Base-by-base conservation (phyloP, 2,888 invertebrate genomes). In the Craniophora ligustri region DNA sequence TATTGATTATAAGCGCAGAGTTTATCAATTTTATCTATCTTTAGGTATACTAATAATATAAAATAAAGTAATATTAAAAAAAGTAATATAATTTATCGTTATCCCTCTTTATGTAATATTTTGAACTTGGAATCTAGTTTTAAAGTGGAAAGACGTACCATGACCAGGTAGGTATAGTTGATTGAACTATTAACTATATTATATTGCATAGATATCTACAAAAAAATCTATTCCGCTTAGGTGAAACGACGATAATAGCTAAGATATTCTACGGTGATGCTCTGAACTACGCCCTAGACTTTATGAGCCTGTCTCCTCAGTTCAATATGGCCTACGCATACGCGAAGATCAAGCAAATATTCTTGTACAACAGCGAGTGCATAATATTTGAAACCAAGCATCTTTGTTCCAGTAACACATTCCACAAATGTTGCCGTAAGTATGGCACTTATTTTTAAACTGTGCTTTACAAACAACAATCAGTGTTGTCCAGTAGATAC, bases 351-450 rank as follows among this genome's bases (percentile, higher is more conserved):
- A 85, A 83, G 41, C 72, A 82, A 48, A 86, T 87, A 51, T 90
- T 90, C 40, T 67, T 89, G 0, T 86, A 91, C 66, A 92, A 92
- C 61, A 88, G 82, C 69, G 91, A 92, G 67, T 92, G 92, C 32
- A 53, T 74, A 10, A 71, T 90, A 16, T 86, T 84, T 45, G 40
- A 76, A 30, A 59, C 56, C 1, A 79, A 83, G 42, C 78, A 86
- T 0, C 68, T 88, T 3, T 92, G 92, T 55, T 64, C 76, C 0
- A 51, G 65, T 0, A 85, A 84, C 42, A 77, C 67, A 5, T 67
- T 90, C 5, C 90, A 92, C 65, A 91, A 87, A 70, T 92, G 92
- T 55, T 92, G 92, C 48, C 50, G 92, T 92, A 66, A 84, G 89
- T 59, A 34, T 16, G 5, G 23, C 19, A 23, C 2, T n/a, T 3